Percentiles rank a stretch among this genome's conserved stretches.
Evolutionary conservation across 2,888 invertebrate species (phyloP).

Genomic region (Amphimallon solstitiale): DNA sequence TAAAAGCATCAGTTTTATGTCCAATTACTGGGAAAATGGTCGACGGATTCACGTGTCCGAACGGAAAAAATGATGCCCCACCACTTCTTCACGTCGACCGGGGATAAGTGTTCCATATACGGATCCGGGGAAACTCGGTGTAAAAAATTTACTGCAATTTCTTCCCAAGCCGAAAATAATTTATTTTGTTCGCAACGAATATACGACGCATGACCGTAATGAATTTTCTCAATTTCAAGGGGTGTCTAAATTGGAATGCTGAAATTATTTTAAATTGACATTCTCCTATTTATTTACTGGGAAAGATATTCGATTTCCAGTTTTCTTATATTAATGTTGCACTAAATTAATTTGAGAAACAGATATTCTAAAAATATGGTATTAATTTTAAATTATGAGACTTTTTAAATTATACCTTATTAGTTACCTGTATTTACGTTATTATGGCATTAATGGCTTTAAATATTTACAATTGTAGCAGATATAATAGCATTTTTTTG

Average conservation of each 20-base stretch:
- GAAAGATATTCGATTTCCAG: background rate
- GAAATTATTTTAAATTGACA: slow-evolving; percentile 4
- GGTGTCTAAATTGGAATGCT: background rate
- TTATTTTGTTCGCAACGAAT: slow-evolving; percentile 19
- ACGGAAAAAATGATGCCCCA: slow-evolving; percentile 28
- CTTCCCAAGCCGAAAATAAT: slow-evolving; percentile 25
- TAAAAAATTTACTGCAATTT: slow-evolving; percentile 33
- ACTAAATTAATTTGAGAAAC: no score
- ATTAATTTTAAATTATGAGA: no score
- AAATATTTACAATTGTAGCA: no score
- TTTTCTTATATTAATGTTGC: no score
- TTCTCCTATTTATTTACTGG: background rate
- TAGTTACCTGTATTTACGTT: no score
- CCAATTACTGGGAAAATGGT: slow-evolving; percentile 35
- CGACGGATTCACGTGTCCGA: slow-evolving; percentile 30
- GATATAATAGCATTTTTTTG: no score
- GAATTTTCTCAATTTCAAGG: slow-evolving; percentile 3
- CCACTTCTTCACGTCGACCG: slow-evolving; percentile 19
- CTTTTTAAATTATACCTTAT: no score
- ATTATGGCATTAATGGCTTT: no score
- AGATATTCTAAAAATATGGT: no score
- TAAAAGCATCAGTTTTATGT: slow-evolving; percentile 39
- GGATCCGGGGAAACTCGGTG: slow-evolving; percentile 18
- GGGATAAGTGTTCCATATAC: slow-evolving; percentile 31
- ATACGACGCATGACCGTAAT: slow-evolving; percentile 4